Evolutionary conservation across 2,888 invertebrate species (phyloP).

Genomic region (Taenaris catops): DNA sequence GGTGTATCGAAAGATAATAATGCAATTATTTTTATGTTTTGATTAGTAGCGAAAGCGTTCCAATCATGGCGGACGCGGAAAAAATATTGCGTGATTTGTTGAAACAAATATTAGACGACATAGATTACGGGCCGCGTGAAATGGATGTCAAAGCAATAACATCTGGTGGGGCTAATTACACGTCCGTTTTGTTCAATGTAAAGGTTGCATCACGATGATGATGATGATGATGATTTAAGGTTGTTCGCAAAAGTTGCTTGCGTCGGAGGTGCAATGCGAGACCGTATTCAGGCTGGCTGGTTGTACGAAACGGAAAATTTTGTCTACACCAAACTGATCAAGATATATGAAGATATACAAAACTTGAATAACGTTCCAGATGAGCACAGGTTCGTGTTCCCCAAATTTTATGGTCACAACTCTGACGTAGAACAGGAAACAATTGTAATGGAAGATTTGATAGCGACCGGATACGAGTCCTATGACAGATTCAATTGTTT

Average conservation of each 20-base stretch:
- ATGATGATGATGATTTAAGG: conserved; percentile 28
- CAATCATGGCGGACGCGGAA: conserved; percentile 39
- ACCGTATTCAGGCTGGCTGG: conserved; percentile 25
- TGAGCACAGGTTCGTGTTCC: conserved; percentile 35
- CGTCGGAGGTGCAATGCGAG: conserved; percentile 36
- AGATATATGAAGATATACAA: conserved; percentile 36
- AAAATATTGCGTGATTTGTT: conserved; percentile 28
- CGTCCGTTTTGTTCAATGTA: conserved; percentile 36
- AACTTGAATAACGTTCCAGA: conserved; percentile 31
- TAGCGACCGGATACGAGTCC: conserved; percentile 35
- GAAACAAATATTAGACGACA: conserved; percentile 33
- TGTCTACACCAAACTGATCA: conserved; percentile 37
- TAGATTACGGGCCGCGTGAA: conserved; percentile 29
- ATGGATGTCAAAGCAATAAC: conserved; percentile 32
- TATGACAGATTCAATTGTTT: conserved; percentile 43
- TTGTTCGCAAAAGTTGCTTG: conserved; percentile 37
- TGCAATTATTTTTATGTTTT: background rate
- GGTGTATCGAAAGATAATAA: conserved; percentile 2
- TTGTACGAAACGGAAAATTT: conserved; percentile 40
- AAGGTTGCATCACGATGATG: conserved; percentile 30
- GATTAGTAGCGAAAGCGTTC: background rate
- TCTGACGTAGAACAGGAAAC: conserved; percentile 36
- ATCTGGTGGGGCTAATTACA: conserved; percentile 45
- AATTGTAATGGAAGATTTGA: conserved; percentile 49
- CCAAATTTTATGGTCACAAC: conserved; percentile 41